Evolutionary conservation across 2,113 vertebrate species (phyloP).

Genomic region (Lota lota): DNA sequence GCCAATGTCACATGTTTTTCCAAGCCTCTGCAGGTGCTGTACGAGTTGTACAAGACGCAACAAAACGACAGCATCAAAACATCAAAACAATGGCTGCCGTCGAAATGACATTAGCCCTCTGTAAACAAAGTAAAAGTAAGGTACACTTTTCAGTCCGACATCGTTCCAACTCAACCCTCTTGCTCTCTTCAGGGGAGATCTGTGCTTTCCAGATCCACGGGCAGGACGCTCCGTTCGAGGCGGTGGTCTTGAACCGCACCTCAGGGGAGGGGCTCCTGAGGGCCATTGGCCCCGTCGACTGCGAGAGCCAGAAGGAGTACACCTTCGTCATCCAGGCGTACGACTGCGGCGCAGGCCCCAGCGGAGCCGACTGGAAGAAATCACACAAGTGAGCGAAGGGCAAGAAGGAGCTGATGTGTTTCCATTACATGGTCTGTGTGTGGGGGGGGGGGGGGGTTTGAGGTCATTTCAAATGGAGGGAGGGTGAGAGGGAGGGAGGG

Average conservation of each 20-base stretch:
- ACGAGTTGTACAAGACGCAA: too few species aligned
- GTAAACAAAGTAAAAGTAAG: too few species aligned
- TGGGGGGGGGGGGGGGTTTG: not conserved
- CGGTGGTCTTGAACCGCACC: conserved; percentile 89
- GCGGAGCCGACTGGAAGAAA: conserved; percentile 92
- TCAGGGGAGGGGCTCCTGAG: conserved; percentile 89
- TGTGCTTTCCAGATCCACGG: conserved; percentile 97
- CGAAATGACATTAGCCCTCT: too few species aligned
- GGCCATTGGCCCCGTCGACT: conserved; percentile 88
- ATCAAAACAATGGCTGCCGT: too few species aligned
- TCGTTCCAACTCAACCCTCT: not conserved
- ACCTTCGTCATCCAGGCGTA: conserved; percentile 98
- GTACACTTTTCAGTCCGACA: not conserved
- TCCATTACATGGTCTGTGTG: not conserved
- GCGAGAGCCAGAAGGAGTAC: conserved; percentile 94
- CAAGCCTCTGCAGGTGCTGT: too few species aligned
- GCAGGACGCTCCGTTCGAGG: conserved; percentile 90
- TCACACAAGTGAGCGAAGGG: conserved; percentile 90
- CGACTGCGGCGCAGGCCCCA: conserved; percentile 84
- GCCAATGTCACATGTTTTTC: too few species aligned
- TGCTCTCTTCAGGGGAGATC: conserved; percentile 84
- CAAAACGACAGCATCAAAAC: too few species aligned
- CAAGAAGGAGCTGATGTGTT: not conserved
- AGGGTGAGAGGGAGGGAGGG: conserved; percentile 19
- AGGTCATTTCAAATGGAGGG: not conserved